A percentile compares a stretch with the other conserved stretches of the same genome.
Evolutionary conservation across 1,140 invertebrate genomes (phyloP).

Genomic region (Bombus huntii): DNA sequence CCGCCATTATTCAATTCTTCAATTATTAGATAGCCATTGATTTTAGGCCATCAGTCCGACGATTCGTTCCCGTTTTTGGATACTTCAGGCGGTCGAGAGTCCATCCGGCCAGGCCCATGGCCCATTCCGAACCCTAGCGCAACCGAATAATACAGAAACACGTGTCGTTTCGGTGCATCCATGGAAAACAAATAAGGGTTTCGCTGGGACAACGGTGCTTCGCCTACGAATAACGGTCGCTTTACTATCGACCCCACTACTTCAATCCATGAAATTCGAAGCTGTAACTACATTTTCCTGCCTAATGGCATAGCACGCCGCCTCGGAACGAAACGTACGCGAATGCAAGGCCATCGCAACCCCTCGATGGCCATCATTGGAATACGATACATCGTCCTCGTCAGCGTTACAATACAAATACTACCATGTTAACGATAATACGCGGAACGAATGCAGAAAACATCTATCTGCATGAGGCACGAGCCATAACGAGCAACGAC

Average conservation of each 20-base stretch:
- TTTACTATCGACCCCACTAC: background rate
- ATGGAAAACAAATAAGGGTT: constrained; percentile 60
- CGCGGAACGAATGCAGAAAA: background rate
- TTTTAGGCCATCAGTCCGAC: constrained; percentile 5
- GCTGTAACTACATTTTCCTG: constrained; percentile 17
- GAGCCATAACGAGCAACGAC: constrained; percentile 13
- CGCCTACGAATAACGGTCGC: too few species aligned
- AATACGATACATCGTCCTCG: background rate
- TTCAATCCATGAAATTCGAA: constrained; percentile 20
- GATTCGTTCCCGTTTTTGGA: constrained; percentile 24
- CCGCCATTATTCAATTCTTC: constrained; percentile 9
- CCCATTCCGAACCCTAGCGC: background rate
- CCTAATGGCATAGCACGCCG: background rate
- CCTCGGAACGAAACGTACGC: background rate
- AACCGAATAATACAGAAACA: constrained; percentile 47
- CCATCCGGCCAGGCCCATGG: background rate
- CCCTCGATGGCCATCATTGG: background rate
- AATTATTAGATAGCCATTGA: constrained; percentile 40
- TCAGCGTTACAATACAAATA: background rate
- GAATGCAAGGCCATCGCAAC: background rate
- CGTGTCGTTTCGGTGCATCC: constrained; percentile 40
- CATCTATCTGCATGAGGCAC: background rate
- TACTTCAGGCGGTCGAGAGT: background rate
- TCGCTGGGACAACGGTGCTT: background rate
- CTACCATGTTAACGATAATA: background rate